Evolutionary conservation across 2,888 invertebrate genomes (phyloP).

Genomic region (Folsomia manolachei): DNA sequence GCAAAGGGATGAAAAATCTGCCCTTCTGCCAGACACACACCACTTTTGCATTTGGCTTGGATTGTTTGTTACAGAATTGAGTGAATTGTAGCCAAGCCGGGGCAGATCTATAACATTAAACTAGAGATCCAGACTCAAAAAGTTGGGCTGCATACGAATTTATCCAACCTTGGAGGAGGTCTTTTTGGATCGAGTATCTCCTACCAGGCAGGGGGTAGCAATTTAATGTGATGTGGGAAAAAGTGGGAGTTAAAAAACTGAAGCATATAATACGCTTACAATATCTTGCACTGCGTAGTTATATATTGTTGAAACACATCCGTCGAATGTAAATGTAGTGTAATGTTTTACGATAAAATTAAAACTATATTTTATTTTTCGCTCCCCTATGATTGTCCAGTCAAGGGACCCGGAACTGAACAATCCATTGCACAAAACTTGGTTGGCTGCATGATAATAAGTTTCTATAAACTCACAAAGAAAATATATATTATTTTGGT

Average conservation of each 20-base stretch:
- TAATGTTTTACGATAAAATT: background rate
- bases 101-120: no score
- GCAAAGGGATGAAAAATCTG: background rate
- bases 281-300: background rate
- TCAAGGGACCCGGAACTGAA: no score
- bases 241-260: conserved; percentile 19
- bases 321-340: no score
- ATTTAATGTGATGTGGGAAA: conserved; percentile 17
- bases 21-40: background rate
- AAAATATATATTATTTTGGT: no score
- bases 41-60: no score
- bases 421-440: no score
- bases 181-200: conserved; percentile 9
- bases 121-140: background rate
- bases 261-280: background rate
- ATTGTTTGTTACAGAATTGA: no score
- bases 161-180: conserved; percentile 21
- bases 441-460: no score
- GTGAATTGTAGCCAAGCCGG: background rate
- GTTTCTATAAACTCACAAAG: no score
- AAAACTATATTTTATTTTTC: no score
- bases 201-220: conserved; percentile 18
- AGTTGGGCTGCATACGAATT: background rate
- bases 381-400: no score
- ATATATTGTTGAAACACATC: background rate